Percentiles rank a stretch among this genome's conserved stretches.
Conservation (phyloP, 2,113 vertebrate genomes). For the Macaca fascicularis region DNA sequence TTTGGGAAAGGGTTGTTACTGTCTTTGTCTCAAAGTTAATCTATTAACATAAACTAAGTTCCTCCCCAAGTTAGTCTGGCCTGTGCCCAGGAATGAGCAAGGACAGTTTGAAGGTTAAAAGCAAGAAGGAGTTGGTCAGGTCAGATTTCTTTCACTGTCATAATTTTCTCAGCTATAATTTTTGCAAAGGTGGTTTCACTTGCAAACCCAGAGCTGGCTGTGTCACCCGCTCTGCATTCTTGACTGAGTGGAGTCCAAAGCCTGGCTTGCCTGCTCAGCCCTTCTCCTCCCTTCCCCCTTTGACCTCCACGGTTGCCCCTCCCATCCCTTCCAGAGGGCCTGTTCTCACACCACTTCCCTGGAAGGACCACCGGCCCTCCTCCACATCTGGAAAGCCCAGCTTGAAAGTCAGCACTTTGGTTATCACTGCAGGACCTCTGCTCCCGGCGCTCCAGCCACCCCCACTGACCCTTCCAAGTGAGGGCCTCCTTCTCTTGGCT, state of each 20-base stretch:
- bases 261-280: not conserved
- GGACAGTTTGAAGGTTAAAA: too few species aligned
- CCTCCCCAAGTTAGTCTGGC: too few species aligned
- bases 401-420: not conserved
- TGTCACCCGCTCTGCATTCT: not conserved
- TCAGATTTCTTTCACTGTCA: too few species aligned
- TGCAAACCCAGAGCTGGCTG: not conserved
- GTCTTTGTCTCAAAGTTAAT: too few species aligned
- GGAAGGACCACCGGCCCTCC: not conserved
- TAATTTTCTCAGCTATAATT: too few species aligned
- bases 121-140: too few species aligned
- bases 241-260: not conserved
- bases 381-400: not conserved
- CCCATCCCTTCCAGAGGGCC: not conserved
- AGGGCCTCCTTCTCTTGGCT: not conserved
- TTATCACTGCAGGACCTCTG: not conserved
- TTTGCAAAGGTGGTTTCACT: too few species aligned
- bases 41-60: too few species aligned
- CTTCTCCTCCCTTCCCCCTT: rapidly evolving
- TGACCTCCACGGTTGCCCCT: not conserved
- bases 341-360: not conserved
- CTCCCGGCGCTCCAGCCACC: not conserved
- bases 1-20: too few species aligned
- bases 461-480: not conserved
- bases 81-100: too few species aligned